These are phyloP conservation scores for Numenius phaeopus DNA, from an alignment of 2,797 vertebrate genomes.

Conservation along the genomic window DNA sequence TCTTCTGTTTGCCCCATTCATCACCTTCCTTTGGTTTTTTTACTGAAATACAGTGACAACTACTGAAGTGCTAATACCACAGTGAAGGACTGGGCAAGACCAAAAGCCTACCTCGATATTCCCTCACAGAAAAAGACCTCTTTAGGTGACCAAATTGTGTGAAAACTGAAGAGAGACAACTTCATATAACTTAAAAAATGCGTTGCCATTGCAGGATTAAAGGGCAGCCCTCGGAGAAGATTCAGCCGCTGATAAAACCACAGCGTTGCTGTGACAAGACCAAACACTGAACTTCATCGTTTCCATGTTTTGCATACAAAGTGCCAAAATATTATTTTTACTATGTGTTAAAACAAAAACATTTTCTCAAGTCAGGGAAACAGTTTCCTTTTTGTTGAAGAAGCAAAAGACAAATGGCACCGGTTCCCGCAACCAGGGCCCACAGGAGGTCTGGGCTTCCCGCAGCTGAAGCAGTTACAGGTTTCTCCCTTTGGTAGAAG, in stretches of 20 bases:
- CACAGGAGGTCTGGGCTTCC: neutral
- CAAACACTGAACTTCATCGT: neutral
- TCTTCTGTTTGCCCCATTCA: neutral
- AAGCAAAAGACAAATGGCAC: neutral
- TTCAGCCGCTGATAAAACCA: neutral
- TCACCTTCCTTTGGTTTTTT: neutral
- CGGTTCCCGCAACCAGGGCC: neutral
- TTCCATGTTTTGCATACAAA: neutral
- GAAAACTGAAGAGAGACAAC: neutral
- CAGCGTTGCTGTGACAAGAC: neutral
- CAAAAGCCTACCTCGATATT: neutral
- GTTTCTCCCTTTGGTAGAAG: neutral
- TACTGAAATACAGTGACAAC: neutral
- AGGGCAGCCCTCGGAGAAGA: neutral
- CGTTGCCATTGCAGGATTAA: neutral
- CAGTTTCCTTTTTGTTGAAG: neutral
- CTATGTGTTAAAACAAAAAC: neutral
- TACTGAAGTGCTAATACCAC: neutral
- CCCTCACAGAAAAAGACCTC: neutral
- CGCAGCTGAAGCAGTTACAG: fast-evolving
- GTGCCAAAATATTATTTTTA: neutral
- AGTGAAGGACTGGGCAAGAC: neutral
- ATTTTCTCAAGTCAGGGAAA: neutral
- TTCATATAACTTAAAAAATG: neutral
- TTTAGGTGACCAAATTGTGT: neutral